Base-by-base conservation (phyloP, 1,140 invertebrate species). In the Drosophila oshimai region DNA sequence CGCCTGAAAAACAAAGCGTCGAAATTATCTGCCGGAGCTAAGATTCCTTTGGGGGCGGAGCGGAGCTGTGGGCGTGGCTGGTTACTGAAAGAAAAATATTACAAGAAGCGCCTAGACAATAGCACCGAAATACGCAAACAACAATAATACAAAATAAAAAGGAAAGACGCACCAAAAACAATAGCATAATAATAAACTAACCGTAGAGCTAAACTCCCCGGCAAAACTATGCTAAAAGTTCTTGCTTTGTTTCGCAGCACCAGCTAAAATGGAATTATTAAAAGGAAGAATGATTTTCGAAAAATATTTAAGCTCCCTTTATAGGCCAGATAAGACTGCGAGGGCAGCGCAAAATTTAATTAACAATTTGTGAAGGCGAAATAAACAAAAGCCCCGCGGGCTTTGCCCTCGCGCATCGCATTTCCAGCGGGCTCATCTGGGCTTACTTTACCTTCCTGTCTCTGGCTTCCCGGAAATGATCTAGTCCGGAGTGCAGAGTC, bases 161-260 rank as follows among this genome's bases (percentile, higher is more conserved):
- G 58, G 31, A 62, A 51, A 36, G 45, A 31, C 13, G 18, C 53
- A 34, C 20, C 47, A 45, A 31, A 61, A 86, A 84, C 80, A 84
- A 84, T 80, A 37, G 71, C 80, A 53, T 80, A 84, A 86, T 80
- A 84, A 86, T 86, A 84, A 86, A 84, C 81, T 80, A 75, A 46
- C 71, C 72, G 42, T 36, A 34, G 51, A 76, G 77, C 64, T 42
- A 74, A 74, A 65, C 61, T 74, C 70, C 36, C 45, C 26, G 17
- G 28, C 29, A 57, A 67, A 84, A 83, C 57, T 74, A 67, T 65
- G 65, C 50, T 71, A 50, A 78, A 65, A 67, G 41, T 84, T 68
- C 65, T 61, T 29, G 46, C 47, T 50, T 68, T 55, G 49, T 51
- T 69, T 57, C 37, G 39, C 65, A 53, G 60, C 34, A 65, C 22